phyloP scores from a whole-genome alignment of 2,113 vertebrate genomes.

The Passer montanus region DNA sequence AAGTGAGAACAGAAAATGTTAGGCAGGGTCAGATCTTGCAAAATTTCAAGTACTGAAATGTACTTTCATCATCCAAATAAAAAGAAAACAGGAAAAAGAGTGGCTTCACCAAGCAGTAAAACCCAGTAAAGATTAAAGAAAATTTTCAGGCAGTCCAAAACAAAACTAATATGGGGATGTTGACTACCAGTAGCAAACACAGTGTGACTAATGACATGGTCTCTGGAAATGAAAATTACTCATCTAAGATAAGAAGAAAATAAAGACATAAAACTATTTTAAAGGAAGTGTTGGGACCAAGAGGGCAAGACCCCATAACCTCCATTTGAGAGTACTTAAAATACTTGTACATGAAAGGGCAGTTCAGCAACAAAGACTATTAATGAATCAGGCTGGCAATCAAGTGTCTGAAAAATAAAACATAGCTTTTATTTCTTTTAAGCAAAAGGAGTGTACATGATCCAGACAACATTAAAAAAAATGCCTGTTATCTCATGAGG shows the following conservation, averaged over 20 bases:
- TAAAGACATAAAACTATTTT: constrained; percentile 25
- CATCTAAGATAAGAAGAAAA: constrained; percentile 17
- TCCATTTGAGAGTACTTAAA: neutral
- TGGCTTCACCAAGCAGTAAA: neutral
- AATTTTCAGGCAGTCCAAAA: constrained; percentile 3
- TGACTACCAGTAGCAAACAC: constrained; percentile 18
- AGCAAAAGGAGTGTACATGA: neutral
- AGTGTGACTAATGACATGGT: neutral
- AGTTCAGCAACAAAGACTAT: neutral
- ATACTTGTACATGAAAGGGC: neutral
- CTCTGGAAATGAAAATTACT: constrained; percentile 29
- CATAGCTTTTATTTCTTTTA: neutral
- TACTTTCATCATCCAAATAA: constrained; percentile 32
- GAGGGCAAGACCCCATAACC: neutral
- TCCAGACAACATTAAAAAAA: neutral
- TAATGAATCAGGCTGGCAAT: neutral
- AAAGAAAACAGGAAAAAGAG: neutral
- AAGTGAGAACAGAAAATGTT: constrained; percentile 14
- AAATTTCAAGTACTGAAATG: constrained; percentile 15
- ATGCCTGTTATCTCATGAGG: neutral
- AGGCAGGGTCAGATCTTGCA: constrained; percentile 1
- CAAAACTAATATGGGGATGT: constrained; percentile 22
- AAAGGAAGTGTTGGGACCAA: neutral
- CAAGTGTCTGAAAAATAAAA: neutral
- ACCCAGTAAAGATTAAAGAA: constrained; percentile 3